These are phyloP conservation scores for Lethenteron reissneri DNA, from an alignment of 2,113 vertebrate species.

Conservation along the genomic window DNA sequence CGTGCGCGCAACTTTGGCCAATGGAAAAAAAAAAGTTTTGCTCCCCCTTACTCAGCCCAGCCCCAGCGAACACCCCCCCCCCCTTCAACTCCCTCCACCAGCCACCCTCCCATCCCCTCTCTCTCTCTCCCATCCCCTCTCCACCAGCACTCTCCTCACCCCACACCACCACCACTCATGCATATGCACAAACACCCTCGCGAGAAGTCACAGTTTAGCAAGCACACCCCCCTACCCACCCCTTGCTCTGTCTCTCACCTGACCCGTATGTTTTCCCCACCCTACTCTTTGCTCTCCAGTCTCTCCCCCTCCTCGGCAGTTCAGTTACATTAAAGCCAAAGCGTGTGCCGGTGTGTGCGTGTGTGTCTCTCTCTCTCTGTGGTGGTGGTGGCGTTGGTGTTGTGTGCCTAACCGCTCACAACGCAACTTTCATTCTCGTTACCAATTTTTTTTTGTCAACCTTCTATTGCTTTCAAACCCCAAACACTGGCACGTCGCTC, in stretches of 20 bases:
- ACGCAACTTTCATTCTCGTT: background rate
- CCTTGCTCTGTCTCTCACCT: too few relatives aligned
- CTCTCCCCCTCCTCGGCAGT: background rate
- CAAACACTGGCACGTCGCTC: too few relatives aligned
- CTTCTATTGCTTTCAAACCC: too few relatives aligned
- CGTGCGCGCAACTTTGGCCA: too few relatives aligned
- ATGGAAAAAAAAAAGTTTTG: too few relatives aligned
- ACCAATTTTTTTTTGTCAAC: too few relatives aligned
- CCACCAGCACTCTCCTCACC: background rate
- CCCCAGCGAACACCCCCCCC: background rate
- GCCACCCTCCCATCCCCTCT: background rate
- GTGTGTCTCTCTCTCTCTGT: too few relatives aligned
- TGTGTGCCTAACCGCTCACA: background rate
- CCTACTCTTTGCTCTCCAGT: background rate
- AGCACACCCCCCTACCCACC: background rate
- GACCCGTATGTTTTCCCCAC: fast-evolving
- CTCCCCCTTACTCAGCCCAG: background rate
- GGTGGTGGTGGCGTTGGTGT: background rate
- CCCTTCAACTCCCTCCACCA: background rate
- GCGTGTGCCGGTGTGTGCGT: background rate
- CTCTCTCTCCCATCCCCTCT: background rate
- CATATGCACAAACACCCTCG: background rate
- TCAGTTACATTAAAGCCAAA: background rate
- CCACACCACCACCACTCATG: constrained; percentile 9
- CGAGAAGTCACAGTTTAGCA: background rate